These are phyloP conservation scores for Blera fallax DNA, from an alignment of 2,888 invertebrate species.

Conservation along the genomic window DNA sequence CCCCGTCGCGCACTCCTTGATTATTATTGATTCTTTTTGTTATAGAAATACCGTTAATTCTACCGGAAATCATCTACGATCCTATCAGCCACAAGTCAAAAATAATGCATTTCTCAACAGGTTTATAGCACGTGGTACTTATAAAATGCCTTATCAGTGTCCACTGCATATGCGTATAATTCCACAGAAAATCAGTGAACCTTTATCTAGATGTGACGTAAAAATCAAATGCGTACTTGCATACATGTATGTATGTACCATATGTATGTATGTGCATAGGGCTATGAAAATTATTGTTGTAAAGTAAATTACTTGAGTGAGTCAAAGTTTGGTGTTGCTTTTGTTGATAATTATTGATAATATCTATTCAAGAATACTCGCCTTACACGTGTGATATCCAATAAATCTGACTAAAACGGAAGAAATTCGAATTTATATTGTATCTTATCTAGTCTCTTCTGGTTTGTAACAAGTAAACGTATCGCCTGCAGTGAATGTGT, in stretches of 20 bases:
- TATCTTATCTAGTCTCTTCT: background rate
- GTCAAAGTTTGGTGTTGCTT: background rate
- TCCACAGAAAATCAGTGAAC: background rate
- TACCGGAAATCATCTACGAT: background rate
- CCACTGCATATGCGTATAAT: background rate
- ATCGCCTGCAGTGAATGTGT: background rate
- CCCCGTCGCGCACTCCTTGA: too few species aligned
- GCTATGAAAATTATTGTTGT: background rate
- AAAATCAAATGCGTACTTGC: background rate
- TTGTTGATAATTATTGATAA: background rate
- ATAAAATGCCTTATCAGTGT: background rate
- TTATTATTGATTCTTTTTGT: too few species aligned
- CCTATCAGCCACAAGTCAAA: background rate
- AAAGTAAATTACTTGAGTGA: background rate
- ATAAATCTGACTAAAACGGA: background rate
- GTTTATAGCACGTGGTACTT: background rate
- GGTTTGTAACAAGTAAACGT: background rate
- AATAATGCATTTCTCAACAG: background rate
- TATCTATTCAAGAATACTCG: background rate
- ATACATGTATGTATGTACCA: too few species aligned
- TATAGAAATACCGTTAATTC: background rate
- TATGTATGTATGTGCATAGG: too few species aligned
- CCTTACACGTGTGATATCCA: background rate
- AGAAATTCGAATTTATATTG: background rate
- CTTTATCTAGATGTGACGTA: constrained; percentile 2